phyloP scores from a whole-genome alignment of 2,888 invertebrate species.

The Pinctada fucata region DNA sequence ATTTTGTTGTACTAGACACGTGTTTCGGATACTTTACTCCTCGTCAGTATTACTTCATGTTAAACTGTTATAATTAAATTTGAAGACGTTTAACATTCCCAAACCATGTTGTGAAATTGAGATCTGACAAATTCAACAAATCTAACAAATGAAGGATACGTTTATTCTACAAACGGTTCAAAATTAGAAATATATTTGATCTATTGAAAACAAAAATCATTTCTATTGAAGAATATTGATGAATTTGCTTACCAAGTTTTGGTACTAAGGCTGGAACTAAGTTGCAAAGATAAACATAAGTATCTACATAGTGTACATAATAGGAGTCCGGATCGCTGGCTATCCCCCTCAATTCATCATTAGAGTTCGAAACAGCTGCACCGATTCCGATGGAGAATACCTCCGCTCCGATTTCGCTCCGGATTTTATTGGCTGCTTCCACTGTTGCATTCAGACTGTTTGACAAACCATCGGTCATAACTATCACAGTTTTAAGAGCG shows the following conservation, averaged over 20 bases:
- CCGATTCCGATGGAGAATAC: constrained; percentile 35
- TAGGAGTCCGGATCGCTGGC: constrained; percentile 33
- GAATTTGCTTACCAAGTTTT: constrained; percentile 25
- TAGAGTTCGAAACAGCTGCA: constrained; percentile 13
- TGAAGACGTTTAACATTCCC: too few species aligned
- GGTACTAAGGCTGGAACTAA: constrained; percentile 31
- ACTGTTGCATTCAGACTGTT: not conserved
- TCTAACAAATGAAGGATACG: too few species aligned
- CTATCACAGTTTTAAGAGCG: constrained; percentile 20
- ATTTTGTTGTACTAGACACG: too few species aligned
- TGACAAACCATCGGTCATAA: constrained; percentile 32
- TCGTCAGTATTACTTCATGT: too few species aligned
- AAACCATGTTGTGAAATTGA: too few species aligned
- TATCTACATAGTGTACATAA: constrained; percentile 29
- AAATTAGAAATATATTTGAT: too few species aligned
- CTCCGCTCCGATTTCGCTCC: constrained; percentile 16
- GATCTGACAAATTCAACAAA: too few species aligned
- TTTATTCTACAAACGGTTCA: too few species aligned
- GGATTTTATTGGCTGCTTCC: constrained; percentile 11
- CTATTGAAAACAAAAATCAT: too few species aligned
- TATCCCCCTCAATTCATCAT: constrained; percentile 26
- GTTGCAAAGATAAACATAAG: constrained; percentile 29
- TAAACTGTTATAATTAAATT: too few species aligned
- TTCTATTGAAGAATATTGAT: too few species aligned
- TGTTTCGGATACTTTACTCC: too few species aligned